Base-by-base conservation (phyloP, 2,888 invertebrate species). In the Diarsia rubi region DNA sequence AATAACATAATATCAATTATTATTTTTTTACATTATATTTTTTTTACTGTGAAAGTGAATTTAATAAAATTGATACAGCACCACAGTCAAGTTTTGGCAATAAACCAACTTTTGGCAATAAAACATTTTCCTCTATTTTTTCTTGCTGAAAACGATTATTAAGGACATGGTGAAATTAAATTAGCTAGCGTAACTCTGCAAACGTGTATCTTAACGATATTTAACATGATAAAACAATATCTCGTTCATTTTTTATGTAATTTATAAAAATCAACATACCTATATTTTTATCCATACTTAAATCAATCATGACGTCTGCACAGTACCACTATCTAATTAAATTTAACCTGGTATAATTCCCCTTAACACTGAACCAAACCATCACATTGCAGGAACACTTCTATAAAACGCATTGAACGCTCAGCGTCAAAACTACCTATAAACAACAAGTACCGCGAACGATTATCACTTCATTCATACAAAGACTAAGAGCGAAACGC, bases 401-500 rank as follows among this genome's bases (percentile, higher is more conserved):
- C 31, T 65, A 57, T 60, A 78, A 70, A 74, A 68, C 63, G 65
- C 62, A 42, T 54, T 62, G 49, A 65, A 79, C 71, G 68, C 73
- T 66, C 45, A 64, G 67, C 82, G 69, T 72, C 42, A 71, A 69
- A 44, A 31, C 49, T 52, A 37, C 37, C 62, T 72, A 75, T 65
- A 70, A 44, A 65, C 71, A 79, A 79, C 85, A 86, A 75, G 64
- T 67, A 78, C 44, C 69, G 54, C 59, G 66, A 69, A 69, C 69
- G n/a, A 65, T 65, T 37, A 83, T 80, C 81, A 71, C 57, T 67
- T 69, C 81, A 69, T 54, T 12, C 71, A 75, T 31, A 67, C 66
- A 59, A 84, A 84, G 60, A 71, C 47, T 67, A 21, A 83, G 31
- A 71, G 52, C 79, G 49, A 69, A 69, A 81, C 80, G 83, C 54